These are phyloP conservation scores for Muricea muricata DNA, from an alignment of 92 coral and sea anemone species.

Conservation along the genomic window DNA sequence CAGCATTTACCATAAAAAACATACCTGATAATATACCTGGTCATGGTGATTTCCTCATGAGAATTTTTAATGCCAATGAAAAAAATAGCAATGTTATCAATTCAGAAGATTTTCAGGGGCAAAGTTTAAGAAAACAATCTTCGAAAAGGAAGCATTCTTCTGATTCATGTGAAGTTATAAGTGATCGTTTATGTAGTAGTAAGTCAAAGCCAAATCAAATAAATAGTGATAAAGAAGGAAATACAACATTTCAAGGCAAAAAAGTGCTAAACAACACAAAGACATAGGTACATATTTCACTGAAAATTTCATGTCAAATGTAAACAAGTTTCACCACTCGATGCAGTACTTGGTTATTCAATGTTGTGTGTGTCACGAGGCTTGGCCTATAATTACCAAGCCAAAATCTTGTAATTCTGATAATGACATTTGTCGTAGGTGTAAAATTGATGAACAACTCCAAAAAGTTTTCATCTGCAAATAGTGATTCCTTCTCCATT, in stretches of 20 bases:
- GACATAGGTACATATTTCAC: neutral
- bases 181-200: too few relatives aligned
- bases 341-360: constrained; percentile 45
- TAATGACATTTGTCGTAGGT: constrained; percentile 66
- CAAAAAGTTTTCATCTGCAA: constrained; percentile 72
- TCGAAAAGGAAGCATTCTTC: too few relatives aligned
- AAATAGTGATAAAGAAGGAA: neutral
- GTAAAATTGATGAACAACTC: constrained; percentile 57
- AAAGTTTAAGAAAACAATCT: too few relatives aligned
- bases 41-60: too few relatives aligned
- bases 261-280: neutral
- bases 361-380: constrained; percentile 57
- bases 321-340: constrained; percentile 47
- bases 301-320: neutral
- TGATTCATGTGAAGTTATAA: too few relatives aligned
- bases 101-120: too few relatives aligned
- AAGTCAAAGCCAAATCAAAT: too few relatives aligned
- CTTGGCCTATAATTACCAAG: constrained; percentile 60
- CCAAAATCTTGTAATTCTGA: constrained; percentile 40
- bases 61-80: too few relatives aligned
- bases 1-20: too few relatives aligned
- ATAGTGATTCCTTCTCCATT: constrained; percentile 73
- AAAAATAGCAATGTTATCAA: too few relatives aligned
- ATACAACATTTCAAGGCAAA: neutral
- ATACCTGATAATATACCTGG: too few relatives aligned